phyloP scores from a whole-genome alignment of 2,113 vertebrate genomes.

The Varanus salvator region DNA sequence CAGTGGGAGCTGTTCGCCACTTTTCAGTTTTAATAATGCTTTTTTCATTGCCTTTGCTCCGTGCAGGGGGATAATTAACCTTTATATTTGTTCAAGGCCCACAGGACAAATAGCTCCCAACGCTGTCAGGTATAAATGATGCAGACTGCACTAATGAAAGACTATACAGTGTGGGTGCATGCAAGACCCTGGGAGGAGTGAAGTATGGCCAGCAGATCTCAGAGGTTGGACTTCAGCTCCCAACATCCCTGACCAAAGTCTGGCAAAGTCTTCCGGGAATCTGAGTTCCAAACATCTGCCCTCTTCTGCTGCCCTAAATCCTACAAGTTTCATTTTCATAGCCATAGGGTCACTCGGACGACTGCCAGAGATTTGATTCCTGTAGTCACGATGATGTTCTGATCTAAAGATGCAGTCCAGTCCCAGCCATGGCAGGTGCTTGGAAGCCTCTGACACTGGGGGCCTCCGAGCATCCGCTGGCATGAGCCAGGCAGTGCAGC shows the following conservation, averaged over 20 bases:
- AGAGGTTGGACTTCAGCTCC: too few relatives aligned
- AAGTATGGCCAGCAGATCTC: background rate
- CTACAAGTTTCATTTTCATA: conserved; percentile 18
- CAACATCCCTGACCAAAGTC: too few relatives aligned
- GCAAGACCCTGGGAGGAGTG: conserved; percentile 43
- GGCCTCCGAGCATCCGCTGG: too few relatives aligned
- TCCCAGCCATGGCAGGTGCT: too few relatives aligned
- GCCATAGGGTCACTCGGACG: background rate
- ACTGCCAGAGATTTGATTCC: background rate
- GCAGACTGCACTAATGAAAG: background rate
- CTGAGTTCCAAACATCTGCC: too few relatives aligned
- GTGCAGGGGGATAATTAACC: conserved; percentile 63
- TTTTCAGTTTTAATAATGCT: conserved; percentile 48
- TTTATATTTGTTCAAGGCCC: conserved; percentile 50
- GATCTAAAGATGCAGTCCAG: too few relatives aligned
- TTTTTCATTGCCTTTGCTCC: conserved; percentile 49
- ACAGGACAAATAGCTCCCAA: conserved; percentile 50
- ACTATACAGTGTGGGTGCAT: conserved; percentile 11
- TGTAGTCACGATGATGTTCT: too few relatives aligned
- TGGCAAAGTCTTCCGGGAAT: too few relatives aligned
- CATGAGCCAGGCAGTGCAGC: too few relatives aligned
- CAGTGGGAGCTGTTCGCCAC: conserved; percentile 22
- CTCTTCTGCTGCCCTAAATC: background rate
- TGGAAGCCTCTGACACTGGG: too few relatives aligned
- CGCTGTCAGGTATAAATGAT: conserved; percentile 59